Conservation (phyloP, 2,113 vertebrate species). For the Opisthocomus hoazin region DNA sequence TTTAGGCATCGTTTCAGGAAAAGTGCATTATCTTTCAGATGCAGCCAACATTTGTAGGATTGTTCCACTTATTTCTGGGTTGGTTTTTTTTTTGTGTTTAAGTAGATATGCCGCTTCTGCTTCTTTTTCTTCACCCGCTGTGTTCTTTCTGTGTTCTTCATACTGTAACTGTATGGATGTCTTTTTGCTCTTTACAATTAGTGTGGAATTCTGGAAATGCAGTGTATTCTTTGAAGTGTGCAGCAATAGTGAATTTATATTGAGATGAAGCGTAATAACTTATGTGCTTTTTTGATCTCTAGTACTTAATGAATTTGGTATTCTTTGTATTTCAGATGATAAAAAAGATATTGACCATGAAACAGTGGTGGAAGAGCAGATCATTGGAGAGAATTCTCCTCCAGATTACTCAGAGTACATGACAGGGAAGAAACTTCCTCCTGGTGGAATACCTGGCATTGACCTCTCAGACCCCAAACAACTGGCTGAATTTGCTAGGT, state of each 20-base stretch:
- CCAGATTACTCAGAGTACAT: constrained; percentile 99
- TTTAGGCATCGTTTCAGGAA: not conserved
- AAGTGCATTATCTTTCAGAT: not conserved
- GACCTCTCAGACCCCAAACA: constrained; percentile 98
- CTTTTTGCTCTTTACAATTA: not conserved
- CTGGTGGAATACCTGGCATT: constrained; percentile 96
- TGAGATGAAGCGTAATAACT: not conserved
- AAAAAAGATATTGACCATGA: constrained; percentile 99
- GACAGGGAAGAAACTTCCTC: constrained; percentile 98
- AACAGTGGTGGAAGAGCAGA: constrained; percentile 92
- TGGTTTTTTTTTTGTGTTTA: not conserved
- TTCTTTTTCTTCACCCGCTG: not conserved
- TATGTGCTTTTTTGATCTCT: not conserved
- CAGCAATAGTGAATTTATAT: not conserved
- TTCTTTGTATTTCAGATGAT: constrained; percentile 84
- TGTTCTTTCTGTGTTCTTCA: not conserved
- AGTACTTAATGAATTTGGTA: not conserved
- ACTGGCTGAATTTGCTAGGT: constrained; percentile 98
- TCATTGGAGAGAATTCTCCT: constrained; percentile 95
- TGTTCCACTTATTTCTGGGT: not conserved
- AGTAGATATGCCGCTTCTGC: not conserved
- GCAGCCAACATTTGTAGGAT: not conserved
- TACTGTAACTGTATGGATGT: not conserved
- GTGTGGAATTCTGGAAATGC: not conserved
- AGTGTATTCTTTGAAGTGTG: not conserved